Percentiles rank a stretch among this genome's conserved stretches.
These are phyloP conservation scores for Paradoxurus hermaphroditus DNA, from an alignment of 2,113 vertebrate genomes.

Conservation along the genomic window DNA sequence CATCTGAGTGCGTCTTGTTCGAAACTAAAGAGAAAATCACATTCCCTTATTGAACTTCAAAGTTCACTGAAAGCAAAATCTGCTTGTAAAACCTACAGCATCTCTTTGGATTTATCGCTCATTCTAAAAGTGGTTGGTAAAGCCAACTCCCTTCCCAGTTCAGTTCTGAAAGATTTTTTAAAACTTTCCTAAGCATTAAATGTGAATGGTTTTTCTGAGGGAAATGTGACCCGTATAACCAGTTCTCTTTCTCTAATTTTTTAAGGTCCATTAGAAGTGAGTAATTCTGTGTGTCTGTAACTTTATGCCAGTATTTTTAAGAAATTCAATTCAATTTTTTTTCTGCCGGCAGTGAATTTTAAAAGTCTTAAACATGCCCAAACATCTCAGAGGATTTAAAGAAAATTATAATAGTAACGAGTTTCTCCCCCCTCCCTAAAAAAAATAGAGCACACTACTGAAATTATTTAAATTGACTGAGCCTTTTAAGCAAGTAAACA, in stretches of 20 bases:
- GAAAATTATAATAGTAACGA: constrained; percentile 84
- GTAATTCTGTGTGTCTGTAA: constrained; percentile 63
- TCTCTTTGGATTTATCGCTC: not conserved
- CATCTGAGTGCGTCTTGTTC: not conserved
- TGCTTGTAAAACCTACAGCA: not conserved
- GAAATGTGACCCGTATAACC: constrained; percentile 69
- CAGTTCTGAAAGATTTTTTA: not conserved
- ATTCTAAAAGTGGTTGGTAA: constrained; percentile 39
- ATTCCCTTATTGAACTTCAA: not conserved
- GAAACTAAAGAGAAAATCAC: not conserved
- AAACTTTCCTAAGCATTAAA: constrained; percentile 40
- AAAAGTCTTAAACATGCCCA: constrained; percentile 75
- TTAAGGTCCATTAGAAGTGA: constrained; percentile 62
- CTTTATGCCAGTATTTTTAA: constrained; percentile 73
- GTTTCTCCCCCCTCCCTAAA: constrained; percentile 68
- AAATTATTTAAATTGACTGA: constrained; percentile 92
- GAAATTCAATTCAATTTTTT: constrained; percentile 65
- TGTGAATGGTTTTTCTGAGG: constrained; percentile 55
- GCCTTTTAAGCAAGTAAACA: constrained; percentile 92
- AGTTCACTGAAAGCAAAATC: constrained; percentile 32
- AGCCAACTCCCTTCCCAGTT: constrained; percentile 53
- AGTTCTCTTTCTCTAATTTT: constrained; percentile 64
- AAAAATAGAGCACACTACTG: constrained; percentile 83
- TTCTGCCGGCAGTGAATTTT: constrained; percentile 63
- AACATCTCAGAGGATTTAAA: constrained; percentile 74